Conservation (phyloP, 2,797 vertebrate genomes). For the Rhynchonycteris naso region DNA sequence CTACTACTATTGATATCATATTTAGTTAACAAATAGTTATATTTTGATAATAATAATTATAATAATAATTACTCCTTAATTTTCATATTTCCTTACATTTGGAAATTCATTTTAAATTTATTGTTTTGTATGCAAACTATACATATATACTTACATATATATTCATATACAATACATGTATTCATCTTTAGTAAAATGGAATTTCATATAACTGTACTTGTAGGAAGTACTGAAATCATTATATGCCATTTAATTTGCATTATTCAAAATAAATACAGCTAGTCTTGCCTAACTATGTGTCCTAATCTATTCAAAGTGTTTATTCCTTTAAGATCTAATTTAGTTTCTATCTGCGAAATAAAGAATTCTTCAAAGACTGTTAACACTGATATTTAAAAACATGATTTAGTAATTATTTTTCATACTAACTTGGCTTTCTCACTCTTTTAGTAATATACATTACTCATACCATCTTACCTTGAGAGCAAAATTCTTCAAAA, state of each 20-base stretch:
- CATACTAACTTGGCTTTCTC: slow-evolving; percentile 56
- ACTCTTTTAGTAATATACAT: slow-evolving; percentile 65
- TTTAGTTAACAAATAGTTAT: background rate
- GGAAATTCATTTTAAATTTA: background rate
- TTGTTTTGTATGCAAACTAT: background rate
- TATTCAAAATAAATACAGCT: background rate
- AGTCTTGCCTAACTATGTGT: background rate
- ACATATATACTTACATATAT: background rate
- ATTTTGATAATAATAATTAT: background rate
- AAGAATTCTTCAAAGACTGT: slow-evolving; percentile 53
- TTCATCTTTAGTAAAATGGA: background rate
- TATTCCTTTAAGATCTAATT: slow-evolving; percentile 48
- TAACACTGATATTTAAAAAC: slow-evolving; percentile 74
- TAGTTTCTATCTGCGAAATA: slow-evolving; percentile 56
- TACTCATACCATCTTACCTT: slow-evolving; percentile 54
- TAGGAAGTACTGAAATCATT: background rate
- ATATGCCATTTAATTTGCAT: background rate
- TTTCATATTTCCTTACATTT: background rate
- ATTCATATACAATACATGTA: background rate
- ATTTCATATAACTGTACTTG: slow-evolving; percentile 7
- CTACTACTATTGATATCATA: background rate
- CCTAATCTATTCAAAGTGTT: slow-evolving; percentile 29
- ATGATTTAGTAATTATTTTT: slow-evolving; percentile 57
- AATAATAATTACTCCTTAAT: background rate
- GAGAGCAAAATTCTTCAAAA: slow-evolving; percentile 43